These are phyloP conservation scores for Panthera uncia DNA, from an alignment of 2,113 vertebrate species.

Conservation along the genomic window DNA sequence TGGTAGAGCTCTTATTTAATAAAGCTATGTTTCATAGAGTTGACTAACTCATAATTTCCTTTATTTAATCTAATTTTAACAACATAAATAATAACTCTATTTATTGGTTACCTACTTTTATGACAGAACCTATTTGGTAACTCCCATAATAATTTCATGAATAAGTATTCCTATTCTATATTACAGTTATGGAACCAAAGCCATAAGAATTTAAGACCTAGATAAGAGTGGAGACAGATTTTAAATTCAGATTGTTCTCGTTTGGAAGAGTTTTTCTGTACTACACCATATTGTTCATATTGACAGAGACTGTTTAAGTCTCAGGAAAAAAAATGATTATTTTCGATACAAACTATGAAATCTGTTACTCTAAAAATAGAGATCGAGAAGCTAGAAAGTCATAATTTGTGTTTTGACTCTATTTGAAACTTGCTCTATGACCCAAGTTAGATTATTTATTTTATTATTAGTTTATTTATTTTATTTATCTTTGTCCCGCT, in stretches of 20 bases:
- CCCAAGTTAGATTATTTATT: neutral
- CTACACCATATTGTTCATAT: neutral
- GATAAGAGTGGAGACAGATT: neutral
- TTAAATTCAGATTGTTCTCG: neutral
- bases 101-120: neutral
- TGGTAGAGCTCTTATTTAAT: neutral
- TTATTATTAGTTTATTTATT: neutral
- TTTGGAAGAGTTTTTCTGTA: neutral
- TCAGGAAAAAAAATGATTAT: neutral
- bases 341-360: neutral
- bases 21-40: neutral
- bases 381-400: neutral
- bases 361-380: neutral
- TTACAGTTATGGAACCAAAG: neutral
- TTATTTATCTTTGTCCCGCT: neutral
- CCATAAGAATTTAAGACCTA: neutral
- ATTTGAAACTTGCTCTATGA: neutral
- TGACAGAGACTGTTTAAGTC: neutral
- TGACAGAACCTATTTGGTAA: neutral
- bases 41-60: neutral
- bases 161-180: neutral
- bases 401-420: neutral
- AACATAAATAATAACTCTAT: neutral
- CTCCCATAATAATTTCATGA: neutral
- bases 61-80: neutral